A percentile compares a stretch with the other conserved stretches of the same genome.
Conservation (phyloP, 2,113 vertebrate genomes). For the Ploceus nigricollis region DNA sequence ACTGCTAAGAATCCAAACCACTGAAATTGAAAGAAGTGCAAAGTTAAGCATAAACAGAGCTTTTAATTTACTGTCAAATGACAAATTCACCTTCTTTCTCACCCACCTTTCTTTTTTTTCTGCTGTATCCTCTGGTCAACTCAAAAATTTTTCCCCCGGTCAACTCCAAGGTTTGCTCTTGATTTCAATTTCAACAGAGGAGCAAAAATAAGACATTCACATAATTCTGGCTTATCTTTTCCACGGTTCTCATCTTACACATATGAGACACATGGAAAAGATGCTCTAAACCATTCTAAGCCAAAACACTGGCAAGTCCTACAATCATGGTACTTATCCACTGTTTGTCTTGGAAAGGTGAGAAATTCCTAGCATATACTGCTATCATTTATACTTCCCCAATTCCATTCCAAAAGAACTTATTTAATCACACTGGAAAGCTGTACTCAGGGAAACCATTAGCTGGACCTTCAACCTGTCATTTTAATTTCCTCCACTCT, state of each 20-base stretch:
- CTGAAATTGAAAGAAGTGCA: not conserved
- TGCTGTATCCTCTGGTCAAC: not conserved
- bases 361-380: not conserved
- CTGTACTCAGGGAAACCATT: not conserved
- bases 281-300: not conserved
- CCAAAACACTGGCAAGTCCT: not conserved
- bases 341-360: conserved; percentile 24
- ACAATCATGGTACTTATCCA: not conserved
- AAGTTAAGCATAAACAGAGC: not conserved
- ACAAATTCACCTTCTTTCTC: not conserved
- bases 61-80: not conserved
- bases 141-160: not conserved
- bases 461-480: not conserved
- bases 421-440: not conserved
- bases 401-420: not conserved
- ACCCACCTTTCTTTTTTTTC: not conserved
- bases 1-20: not conserved
- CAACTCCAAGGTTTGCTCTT: not conserved
- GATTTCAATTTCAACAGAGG: not conserved
- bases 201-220: not conserved
- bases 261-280: not conserved
- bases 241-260: not conserved
- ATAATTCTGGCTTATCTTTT: not conserved
- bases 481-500: not conserved
- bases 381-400: not conserved